These are phyloP conservation scores for Benthosema pterotum DNA, from an alignment of 2,797 vertebrate genomes.

Conservation along the genomic window DNA sequence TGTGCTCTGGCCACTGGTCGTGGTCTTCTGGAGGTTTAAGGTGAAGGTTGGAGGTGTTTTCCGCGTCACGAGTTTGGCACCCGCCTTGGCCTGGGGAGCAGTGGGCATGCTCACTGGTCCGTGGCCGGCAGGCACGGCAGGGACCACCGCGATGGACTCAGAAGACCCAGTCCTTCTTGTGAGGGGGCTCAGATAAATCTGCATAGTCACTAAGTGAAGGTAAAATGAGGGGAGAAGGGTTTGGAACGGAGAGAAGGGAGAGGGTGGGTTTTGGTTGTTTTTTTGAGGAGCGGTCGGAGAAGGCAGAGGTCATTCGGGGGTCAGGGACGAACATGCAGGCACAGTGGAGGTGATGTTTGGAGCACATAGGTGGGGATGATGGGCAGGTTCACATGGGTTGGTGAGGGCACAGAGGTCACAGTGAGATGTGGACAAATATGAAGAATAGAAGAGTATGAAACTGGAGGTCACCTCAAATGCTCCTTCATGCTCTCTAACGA, in stretches of 20 bases:
- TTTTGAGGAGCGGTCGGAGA: background rate
- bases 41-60: slow-evolving; percentile 73
- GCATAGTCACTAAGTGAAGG: slow-evolving; percentile 86
- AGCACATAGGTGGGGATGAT: background rate
- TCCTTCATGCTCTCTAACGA: background rate
- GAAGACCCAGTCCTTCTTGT: slow-evolving; percentile 82
- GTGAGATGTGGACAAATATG: slow-evolving; percentile 65
- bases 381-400: slow-evolving; percentile 3
- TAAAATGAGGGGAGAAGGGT: slow-evolving; percentile 62
- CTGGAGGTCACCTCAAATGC: slow-evolving; percentile 37
- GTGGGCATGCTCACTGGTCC: slow-evolving; percentile 45
- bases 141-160: slow-evolving; percentile 45
- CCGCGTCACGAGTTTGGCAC: slow-evolving; percentile 34
- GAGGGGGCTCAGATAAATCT: slow-evolving; percentile 85
- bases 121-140: slow-evolving; percentile 44
- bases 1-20: slow-evolving; percentile 63
- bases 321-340: background rate
- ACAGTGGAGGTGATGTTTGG: background rate
- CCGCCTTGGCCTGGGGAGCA: slow-evolving; percentile 49
- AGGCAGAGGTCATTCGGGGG: background rate
- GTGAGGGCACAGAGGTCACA: slow-evolving; percentile 53
- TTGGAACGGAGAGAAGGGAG: background rate
- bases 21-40: slow-evolving; percentile 79
- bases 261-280: background rate
- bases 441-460: slow-evolving; percentile 48